These are phyloP conservation scores for Cephus spinipes DNA, from an alignment of 2,888 invertebrate genomes.

Conservation along the genomic window DNA sequence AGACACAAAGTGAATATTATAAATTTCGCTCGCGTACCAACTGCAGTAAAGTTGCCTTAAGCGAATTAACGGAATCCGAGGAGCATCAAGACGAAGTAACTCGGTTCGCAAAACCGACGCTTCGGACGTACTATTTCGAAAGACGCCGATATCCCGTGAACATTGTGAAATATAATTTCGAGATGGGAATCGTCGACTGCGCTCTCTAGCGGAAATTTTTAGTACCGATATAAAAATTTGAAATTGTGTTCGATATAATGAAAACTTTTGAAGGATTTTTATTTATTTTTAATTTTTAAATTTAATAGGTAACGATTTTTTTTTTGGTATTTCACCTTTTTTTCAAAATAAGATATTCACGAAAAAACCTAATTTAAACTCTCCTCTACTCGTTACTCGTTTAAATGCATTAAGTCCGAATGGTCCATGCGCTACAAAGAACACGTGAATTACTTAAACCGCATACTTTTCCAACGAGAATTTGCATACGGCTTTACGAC, in stretches of 20 bases:
- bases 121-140: background rate
- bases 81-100: background rate
- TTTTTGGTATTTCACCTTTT: background rate
- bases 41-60: constrained; percentile 47
- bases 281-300: background rate
- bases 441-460: background rate
- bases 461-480: background rate
- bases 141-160: background rate
- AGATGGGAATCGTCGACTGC: background rate
- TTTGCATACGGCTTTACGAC: background rate
- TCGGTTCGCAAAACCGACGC: background rate
- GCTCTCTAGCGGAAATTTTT: background rate
- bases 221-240: background rate
- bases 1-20: constrained; percentile 28
- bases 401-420: background rate
- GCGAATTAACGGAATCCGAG: constrained; percentile 41
- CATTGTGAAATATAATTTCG: background rate
- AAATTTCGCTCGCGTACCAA: constrained; percentile 44
- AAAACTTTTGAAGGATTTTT: background rate
- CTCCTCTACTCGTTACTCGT: background rate
- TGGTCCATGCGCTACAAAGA: background rate
- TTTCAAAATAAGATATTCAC: background rate
- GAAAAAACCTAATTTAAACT: background rate
- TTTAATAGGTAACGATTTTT: background rate
- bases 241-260: background rate